A percentile compares a stretch with the other conserved stretches of the same genome.
Conservation (phyloP, 30 jellyfish, hydroid and myxozoan species). For the Chrysaora quinquecirrha region DNA sequence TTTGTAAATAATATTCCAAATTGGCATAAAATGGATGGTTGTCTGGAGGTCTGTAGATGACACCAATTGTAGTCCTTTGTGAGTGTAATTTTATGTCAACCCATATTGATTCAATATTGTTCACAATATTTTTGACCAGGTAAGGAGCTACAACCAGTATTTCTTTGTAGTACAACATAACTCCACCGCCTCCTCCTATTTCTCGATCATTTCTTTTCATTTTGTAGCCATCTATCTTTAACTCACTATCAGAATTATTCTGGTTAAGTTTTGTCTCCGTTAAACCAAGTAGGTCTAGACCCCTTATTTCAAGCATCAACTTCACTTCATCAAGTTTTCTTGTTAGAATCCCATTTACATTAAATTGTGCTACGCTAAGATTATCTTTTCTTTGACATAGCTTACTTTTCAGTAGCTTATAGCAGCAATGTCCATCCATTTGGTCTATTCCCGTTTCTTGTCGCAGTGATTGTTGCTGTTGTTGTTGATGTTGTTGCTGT, state of each 20-base stretch:
- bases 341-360: slow-evolving; percentile 50
- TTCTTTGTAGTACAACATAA: slow-evolving; percentile 43
- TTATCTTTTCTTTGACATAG: slow-evolving; percentile 45
- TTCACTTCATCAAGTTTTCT: slow-evolving; percentile 48
- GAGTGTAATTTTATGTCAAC: slow-evolving; percentile 18
- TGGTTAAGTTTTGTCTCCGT: slow-evolving; percentile 36
- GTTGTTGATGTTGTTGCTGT: slow-evolving; percentile 7
- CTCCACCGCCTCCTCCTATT: slow-evolving; percentile 47
- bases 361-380: slow-evolving; percentile 39
- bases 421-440: slow-evolving; percentile 30
- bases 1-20: slow-evolving; percentile 28
- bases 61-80: slow-evolving; percentile 33
- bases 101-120: slow-evolving; percentile 36
- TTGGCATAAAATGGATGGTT: slow-evolving; percentile 21
- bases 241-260: slow-evolving; percentile 32
- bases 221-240: slow-evolving; percentile 41
- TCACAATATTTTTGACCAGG: slow-evolving; percentile 27
- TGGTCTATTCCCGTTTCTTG: slow-evolving; percentile 43
- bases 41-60: slow-evolving; percentile 22
- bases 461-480: background rate
- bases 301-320: slow-evolving; percentile 29
- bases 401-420: slow-evolving; percentile 37
- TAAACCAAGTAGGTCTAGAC: slow-evolving; percentile 42
- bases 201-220: slow-evolving; percentile 41
- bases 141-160: slow-evolving; percentile 46